Evolutionary conservation across 2,888 invertebrate genomes (phyloP), one percentile per base, ranked within the genome.

Genomic region (Xanthia icteritia): DNA sequence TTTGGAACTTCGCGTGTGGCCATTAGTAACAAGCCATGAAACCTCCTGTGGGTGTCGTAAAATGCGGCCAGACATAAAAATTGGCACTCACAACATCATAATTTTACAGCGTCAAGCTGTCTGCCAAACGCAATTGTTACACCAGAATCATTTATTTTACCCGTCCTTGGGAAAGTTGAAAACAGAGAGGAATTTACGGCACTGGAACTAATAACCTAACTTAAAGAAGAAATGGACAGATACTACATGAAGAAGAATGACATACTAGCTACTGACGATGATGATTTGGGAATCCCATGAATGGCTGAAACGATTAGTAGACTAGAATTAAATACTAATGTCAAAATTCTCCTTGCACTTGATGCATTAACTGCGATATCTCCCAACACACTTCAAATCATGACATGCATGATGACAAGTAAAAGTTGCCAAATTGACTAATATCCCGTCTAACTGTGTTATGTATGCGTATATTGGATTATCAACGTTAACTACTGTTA

Each of bases 61-160:
- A 82, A 69, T 56, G 56, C 17, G 13, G 60, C 27, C 36, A 82
- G 65, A 70, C 73, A 76, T 72, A 84, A 84, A 84, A 76, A 75
- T 64, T 81, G 70, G 75, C 76, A 63, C 39, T 85, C 64, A 76
- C 75, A 75, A 76, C 63, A 54, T 61, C 54, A 71, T 84, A 75
- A 81, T 56, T 61, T 61, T 51, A 66, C 63, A 76, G 85, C 67
- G 74, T 56, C 81, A 69, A 63, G 36, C 39, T 68, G 76, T 85
- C 76, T 85, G 76, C 54, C 76, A 71, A 84, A 31, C 48, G 31
- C 39, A 27, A 27, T 48, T 56, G 51, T 65, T 66, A 69, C 60
- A 48, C 4, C 11, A 17, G 48, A 23, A 42, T 42, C 54, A 31
- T 84, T 73, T 45, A 56, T 71, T 65, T 23, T 48, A 27, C 1